Evolutionary conservation across 2,113 vertebrate genomes (phyloP).

Genomic region (Speoplatyrhinus poulsoni): DNA sequence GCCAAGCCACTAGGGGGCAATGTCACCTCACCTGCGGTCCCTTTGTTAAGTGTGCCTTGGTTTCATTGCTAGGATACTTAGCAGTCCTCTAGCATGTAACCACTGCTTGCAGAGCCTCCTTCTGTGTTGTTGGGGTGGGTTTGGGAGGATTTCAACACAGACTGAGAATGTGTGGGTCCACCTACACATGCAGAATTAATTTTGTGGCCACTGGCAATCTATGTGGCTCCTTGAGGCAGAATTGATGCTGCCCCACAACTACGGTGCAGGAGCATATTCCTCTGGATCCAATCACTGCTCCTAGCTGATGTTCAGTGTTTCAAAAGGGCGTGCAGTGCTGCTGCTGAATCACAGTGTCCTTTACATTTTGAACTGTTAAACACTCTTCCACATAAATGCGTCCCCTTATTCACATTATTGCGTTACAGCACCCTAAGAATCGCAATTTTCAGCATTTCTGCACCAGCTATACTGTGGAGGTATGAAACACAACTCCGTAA

Average conservation of each 20-base stretch:
- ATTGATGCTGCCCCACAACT: slow-evolving; percentile 5
- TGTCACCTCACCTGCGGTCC: slow-evolving; percentile 52
- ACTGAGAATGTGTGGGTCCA: slow-evolving; percentile 38
- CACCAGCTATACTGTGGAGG: no score
- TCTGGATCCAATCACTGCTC: slow-evolving; percentile 32
- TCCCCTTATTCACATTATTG: slow-evolving; percentile 20
- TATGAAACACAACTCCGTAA: no score
- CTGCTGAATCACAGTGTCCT: slow-evolving; percentile 23
- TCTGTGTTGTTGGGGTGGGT: slow-evolving; percentile 15
- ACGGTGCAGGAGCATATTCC: not conserved
- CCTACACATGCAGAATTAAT: slow-evolving; percentile 51
- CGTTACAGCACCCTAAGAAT: no score
- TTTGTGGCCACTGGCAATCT: slow-evolving; percentile 39
- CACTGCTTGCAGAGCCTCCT: slow-evolving; percentile 36
- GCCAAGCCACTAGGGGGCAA: slow-evolving; percentile 69
- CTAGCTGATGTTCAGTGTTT: slow-evolving; percentile 31
- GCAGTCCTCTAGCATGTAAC: slow-evolving; percentile 27
- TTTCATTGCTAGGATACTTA: slow-evolving; percentile 27
- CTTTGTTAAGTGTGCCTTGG: slow-evolving; percentile 14
- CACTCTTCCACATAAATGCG: slow-evolving; percentile 23
- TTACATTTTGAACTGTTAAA: slow-evolving; percentile 9
- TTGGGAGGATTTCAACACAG: slow-evolving; percentile 25
- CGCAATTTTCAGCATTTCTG: no score
- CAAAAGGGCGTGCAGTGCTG: slow-evolving; percentile 36
- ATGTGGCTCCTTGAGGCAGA: slow-evolving; percentile 22